These are phyloP conservation scores for Pomacea maculata DNA, from an alignment of 1,140 invertebrate genomes.

Conservation along the genomic window DNA sequence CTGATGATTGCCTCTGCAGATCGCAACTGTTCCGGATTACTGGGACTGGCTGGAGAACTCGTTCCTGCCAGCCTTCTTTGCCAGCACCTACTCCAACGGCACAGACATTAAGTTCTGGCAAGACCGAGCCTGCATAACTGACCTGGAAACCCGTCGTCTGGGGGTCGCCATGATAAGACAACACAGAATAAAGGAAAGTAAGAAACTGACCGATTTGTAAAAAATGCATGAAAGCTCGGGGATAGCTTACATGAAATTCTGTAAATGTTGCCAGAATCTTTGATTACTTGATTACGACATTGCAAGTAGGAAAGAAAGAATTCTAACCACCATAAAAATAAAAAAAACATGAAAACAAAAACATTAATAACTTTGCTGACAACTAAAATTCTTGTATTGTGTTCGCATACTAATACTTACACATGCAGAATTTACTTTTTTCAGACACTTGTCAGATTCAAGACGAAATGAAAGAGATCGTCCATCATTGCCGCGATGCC, in stretches of 20 bases:
- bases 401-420: too few relatives aligned
- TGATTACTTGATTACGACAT: too few relatives aligned
- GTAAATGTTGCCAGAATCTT: too few relatives aligned
- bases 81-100: constrained; percentile 55
- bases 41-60: constrained; percentile 57
- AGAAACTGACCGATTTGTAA: background rate
- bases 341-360: too few relatives aligned
- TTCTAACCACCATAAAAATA: too few relatives aligned
- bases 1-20: constrained; percentile 32
- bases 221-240: too few relatives aligned
- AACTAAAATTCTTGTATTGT: too few relatives aligned
- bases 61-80: constrained; percentile 58
- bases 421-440: too few relatives aligned
- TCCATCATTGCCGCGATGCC: constrained; percentile 59
- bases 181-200: constrained; percentile 62
- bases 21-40: constrained; percentile 47
- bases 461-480: constrained; percentile 35
- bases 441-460: constrained; percentile 60
- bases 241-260: too few relatives aligned
- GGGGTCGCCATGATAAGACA: constrained; percentile 61
- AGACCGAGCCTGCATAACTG: constrained; percentile 56
- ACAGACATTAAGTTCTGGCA: constrained; percentile 55
- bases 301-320: too few relatives aligned
- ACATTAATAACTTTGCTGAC: too few relatives aligned
- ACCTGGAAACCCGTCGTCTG: constrained; percentile 54